These are phyloP conservation scores for Dicaeum eximium DNA, from an alignment of 2,113 vertebrate genomes.

Conservation along the genomic window DNA sequence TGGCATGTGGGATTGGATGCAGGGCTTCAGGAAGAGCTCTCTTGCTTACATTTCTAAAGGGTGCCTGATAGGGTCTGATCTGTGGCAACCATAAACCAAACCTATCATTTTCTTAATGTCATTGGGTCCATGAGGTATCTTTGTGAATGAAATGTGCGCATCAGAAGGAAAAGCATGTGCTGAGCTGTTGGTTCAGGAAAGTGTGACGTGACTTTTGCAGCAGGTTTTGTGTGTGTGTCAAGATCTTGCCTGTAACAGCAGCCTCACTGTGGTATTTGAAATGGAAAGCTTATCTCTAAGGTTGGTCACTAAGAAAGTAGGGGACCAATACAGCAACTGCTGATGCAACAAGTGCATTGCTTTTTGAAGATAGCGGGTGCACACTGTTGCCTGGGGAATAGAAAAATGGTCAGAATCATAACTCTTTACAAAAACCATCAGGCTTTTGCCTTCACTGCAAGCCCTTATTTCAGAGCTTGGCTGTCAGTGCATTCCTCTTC, in stretches of 20 bases:
- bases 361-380: slow-evolving; percentile 6
- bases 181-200: not conserved
- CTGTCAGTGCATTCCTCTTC: not conserved
- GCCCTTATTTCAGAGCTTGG: not conserved
- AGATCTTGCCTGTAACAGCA: not conserved
- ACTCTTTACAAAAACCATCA: not conserved
- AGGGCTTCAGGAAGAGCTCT: not conserved
- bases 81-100: not conserved
- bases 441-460: not conserved
- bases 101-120: not conserved
- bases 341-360: not conserved
- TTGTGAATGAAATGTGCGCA: not conserved
- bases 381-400: not conserved
- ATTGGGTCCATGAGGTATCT: not conserved
- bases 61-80: not conserved
- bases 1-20: not conserved
- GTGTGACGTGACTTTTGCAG: not conserved
- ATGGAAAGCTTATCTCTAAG: not conserved
- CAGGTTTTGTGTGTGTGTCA: not conserved
- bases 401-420: not conserved
- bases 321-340: not conserved
- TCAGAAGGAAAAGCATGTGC: not conserved
- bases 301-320: not conserved
- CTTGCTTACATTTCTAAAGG: not conserved
- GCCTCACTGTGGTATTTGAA: not conserved